Conservation (phyloP, 1,140 invertebrate genomes). For the Drosophila nikananu region DNA sequence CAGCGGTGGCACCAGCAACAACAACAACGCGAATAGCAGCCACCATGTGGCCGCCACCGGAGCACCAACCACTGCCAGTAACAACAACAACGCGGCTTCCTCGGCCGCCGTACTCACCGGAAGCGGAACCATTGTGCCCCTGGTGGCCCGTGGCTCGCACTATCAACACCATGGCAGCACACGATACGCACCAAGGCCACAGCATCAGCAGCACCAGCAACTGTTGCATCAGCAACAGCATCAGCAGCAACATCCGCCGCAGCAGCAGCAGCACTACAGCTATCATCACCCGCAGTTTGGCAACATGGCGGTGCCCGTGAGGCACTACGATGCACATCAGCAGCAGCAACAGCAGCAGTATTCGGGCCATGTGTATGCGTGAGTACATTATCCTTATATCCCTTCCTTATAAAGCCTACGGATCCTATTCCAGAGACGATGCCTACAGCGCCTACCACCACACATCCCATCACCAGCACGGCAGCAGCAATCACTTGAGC, state of each 20-base stretch:
- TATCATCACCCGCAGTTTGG: constrained; percentile 39
- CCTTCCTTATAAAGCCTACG: background rate
- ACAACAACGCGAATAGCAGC: constrained; percentile 41
- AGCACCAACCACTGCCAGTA: constrained; percentile 57
- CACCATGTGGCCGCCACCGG: constrained; percentile 27
- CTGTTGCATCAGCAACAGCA: constrained; percentile 50
- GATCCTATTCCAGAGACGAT: constrained; percentile 50
- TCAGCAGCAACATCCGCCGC: constrained; percentile 21
- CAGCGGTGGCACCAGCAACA: constrained; percentile 55
- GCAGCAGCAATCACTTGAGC: constrained; percentile 35
- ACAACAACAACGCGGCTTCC: constrained; percentile 64
- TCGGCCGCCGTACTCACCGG: constrained; percentile 71
- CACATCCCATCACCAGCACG: constrained; percentile 45
- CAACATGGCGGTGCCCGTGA: constrained; percentile 35
- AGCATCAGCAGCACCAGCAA: constrained; percentile 59
- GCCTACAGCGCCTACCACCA: constrained; percentile 71
- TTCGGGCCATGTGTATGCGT: constrained; percentile 34
- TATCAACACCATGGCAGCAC: constrained; percentile 57
- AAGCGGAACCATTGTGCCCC: constrained; percentile 67
- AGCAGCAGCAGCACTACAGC: constrained; percentile 41
- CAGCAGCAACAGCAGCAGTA: constrained; percentile 35
- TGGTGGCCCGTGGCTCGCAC: constrained; percentile 65
- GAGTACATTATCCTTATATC: constrained; percentile 1
- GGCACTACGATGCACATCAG: constrained; percentile 32
- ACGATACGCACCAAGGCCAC: constrained; percentile 65